Conservation (phyloP, 2,797 vertebrate genomes). For the Oreochromis grahami region DNA sequence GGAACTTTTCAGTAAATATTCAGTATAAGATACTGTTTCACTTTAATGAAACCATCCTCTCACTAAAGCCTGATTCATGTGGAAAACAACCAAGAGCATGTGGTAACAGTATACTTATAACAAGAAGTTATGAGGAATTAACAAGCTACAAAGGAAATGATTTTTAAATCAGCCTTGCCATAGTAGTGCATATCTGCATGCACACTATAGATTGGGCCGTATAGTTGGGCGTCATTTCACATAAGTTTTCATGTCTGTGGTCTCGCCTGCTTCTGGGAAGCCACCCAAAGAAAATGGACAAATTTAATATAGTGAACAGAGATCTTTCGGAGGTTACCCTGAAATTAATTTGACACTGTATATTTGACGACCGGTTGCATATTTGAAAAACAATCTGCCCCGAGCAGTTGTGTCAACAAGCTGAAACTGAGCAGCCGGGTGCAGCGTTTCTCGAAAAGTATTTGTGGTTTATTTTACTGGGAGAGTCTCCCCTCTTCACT, state of each 20-base stretch:
- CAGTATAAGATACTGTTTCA: not conserved
- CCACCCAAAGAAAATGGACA: conserved; percentile 60
- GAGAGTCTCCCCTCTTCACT: conserved; percentile 21
- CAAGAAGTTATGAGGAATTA: not conserved
- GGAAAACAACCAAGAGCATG: not conserved
- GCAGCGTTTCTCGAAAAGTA: conserved; percentile 35
- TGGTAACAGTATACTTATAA: not conserved
- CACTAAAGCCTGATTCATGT: not conserved
- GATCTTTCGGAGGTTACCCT: conserved; percentile 39
- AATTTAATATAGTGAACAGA: conserved; percentile 23
- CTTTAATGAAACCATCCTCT: not conserved
- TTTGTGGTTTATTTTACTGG: conserved; percentile 61
- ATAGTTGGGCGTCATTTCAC: conserved; percentile 20
- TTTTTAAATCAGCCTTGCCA: not conserved
- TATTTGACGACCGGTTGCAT: conserved; percentile 62
- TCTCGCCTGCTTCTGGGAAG: conserved; percentile 52
- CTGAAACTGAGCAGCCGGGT: conserved; percentile 19
- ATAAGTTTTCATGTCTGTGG: conserved; percentile 53
- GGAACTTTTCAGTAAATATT: not conserved
- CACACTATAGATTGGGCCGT: not conserved
- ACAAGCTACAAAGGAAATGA: not conserved
- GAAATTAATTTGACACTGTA: conserved; percentile 51
- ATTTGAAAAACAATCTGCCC: conserved; percentile 66
- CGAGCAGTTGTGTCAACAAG: conserved; percentile 62
- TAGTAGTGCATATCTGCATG: not conserved